phyloP scores from a whole-genome alignment of 2,113 vertebrate species.

The Apodemus speciosus region DNA sequence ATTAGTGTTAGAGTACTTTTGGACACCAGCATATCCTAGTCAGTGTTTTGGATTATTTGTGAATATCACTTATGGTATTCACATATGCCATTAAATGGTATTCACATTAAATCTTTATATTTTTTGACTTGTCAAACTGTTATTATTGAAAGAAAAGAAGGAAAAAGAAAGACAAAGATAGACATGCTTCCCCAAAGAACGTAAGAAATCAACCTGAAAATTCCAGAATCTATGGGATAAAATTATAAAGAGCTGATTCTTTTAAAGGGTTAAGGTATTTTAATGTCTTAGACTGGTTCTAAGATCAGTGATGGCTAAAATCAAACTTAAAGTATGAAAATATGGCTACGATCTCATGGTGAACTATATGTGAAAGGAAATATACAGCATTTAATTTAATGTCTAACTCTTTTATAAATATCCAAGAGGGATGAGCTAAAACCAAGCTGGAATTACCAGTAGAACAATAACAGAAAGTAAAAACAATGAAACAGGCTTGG shows the following conservation, averaged over 20 bases:
- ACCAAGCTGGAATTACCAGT: conserved; percentile 57
- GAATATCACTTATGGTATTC: not conserved
- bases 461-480: conserved; percentile 55
- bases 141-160: not conserved
- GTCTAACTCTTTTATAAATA: conserved; percentile 56
- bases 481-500: conserved; percentile 55
- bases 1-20: not conserved
- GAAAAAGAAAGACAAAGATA: not conserved
- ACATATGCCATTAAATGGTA: too few species aligned
- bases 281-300: not conserved
- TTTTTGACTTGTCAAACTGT: not conserved
- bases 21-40: not conserved
- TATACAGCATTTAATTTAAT: conserved; percentile 54
- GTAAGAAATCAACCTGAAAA: not conserved
- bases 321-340: conserved; percentile 20
- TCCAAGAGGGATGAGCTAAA: not conserved
- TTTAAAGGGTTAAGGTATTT: not conserved
- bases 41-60: not conserved
- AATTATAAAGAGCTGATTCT: not conserved
- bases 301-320: not conserved
- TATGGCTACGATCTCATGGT: conserved; percentile 7
- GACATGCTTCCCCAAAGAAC: not conserved
- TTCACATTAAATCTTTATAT: not conserved
- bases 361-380: conserved; percentile 24
- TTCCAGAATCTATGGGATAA: not conserved